Evolutionary conservation across 2,797 vertebrate species (phyloP).

Genomic region (Myripristis murdjan): DNA sequence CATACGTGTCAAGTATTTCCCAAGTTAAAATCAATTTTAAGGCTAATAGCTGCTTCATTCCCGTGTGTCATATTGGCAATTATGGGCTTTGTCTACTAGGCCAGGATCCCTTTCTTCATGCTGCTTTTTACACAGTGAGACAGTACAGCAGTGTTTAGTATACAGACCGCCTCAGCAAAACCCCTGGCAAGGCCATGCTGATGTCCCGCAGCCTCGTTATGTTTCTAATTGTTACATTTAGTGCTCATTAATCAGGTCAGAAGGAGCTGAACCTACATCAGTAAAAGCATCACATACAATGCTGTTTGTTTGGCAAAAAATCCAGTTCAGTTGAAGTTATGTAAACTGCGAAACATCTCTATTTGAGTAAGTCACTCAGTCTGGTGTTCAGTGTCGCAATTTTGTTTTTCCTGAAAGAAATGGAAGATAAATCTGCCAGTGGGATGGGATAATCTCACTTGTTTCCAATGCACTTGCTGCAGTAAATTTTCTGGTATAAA

Average conservation of each 20-base stretch:
- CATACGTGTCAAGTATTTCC: slow-evolving; percentile 32
- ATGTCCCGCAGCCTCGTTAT: slow-evolving; percentile 47
- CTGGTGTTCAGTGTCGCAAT: no score
- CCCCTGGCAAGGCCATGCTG: slow-evolving; percentile 39
- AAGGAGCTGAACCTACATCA: slow-evolving; percentile 35
- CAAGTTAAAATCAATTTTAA: slow-evolving; percentile 47
- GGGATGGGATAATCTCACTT: no score
- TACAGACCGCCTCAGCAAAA: slow-evolving; percentile 53
- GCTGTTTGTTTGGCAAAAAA: slow-evolving; percentile 12
- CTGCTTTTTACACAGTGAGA: slow-evolving; percentile 35
- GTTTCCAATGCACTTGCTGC: no score
- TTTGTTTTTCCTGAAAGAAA: no score
- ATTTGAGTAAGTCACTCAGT: no score
- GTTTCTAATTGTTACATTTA: slow-evolving; percentile 46
- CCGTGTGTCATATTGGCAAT: slow-evolving; percentile 24
- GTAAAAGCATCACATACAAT: slow-evolving; percentile 14
- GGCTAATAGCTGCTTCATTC: slow-evolving; percentile 6
- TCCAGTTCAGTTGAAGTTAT: slow-evolving; percentile 5
- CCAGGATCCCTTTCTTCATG: slow-evolving; percentile 24
- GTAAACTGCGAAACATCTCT: no score
- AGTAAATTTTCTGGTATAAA: no score
- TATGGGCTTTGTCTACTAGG: slow-evolving; percentile 12
- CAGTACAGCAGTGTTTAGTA: slow-evolving; percentile 49
- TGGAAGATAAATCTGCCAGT: no score
- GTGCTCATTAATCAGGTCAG: slow-evolving; percentile 44